These are phyloP conservation scores for Silurus glanis DNA, from an alignment of 2,113 vertebrate species.

Conservation along the genomic window DNA sequence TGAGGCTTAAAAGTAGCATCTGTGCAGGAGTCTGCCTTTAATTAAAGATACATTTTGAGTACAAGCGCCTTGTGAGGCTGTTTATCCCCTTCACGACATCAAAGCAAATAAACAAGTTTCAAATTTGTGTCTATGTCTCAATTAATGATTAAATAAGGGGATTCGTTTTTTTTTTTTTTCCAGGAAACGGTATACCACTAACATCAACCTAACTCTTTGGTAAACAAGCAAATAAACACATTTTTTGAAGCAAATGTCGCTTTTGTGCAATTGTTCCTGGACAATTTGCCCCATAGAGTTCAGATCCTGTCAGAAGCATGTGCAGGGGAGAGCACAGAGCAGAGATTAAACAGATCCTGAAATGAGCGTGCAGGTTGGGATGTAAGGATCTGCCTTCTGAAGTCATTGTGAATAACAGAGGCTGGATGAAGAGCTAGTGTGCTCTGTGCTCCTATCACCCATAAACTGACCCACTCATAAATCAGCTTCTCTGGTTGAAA, in stretches of 20 bases:
- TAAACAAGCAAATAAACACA: conserved; percentile 29
- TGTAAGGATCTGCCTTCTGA: background rate
- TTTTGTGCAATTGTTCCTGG: background rate
- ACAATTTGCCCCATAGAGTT: background rate
- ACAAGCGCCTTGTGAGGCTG: background rate
- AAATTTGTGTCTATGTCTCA: conserved; percentile 15
- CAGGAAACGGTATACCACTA: conserved; percentile 24
- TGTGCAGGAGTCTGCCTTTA: background rate
- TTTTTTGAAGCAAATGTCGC: background rate
- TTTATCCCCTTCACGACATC: conserved; percentile 19
- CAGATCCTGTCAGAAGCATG: background rate
- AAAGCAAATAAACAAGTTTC: background rate
- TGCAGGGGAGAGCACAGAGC: conserved; percentile 17
- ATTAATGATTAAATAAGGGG: conserved; percentile 18
- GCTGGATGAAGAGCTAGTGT: background rate
- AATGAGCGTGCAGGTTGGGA: background rate
- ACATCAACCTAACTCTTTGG: conserved; percentile 25
- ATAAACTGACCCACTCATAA: background rate
- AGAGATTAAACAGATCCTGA: conserved; percentile 28
- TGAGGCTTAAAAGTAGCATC: conserved; percentile 20
- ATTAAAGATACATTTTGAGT: conserved; percentile 16
- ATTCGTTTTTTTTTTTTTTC: background rate
- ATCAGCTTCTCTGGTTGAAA: background rate
- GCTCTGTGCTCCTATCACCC: conserved; percentile 3
- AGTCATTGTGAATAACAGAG: background rate